Evolutionary conservation across 2,888 invertebrate genomes (phyloP).

Genomic region (Metallyticus violacea): DNA sequence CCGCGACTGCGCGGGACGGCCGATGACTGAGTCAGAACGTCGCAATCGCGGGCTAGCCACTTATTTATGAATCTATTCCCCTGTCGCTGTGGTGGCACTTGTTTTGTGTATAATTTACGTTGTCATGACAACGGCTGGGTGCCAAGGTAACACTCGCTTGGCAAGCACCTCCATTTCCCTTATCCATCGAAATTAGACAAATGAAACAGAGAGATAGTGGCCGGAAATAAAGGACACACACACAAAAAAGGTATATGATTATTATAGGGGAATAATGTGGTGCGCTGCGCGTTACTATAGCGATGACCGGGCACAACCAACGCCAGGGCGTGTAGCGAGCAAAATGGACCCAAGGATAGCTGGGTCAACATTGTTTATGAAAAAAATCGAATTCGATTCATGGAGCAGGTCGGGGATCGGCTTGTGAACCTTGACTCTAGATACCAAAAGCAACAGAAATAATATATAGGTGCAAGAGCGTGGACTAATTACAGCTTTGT

Average conservation of each 20-base stretch:
- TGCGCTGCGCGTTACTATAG: background rate
- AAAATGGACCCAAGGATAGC: background rate
- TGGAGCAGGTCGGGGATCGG: too few species aligned
- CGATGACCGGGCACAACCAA: background rate
- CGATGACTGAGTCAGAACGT: too few species aligned
- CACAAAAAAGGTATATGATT: background rate
- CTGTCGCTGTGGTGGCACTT: background rate
- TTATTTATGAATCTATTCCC: constrained; percentile 10
- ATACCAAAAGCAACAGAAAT: too few species aligned
- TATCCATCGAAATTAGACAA: constrained; percentile 6
- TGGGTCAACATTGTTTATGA: too few species aligned
- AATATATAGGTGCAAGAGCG: too few species aligned
- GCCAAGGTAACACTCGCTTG: background rate
- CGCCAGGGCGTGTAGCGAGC: background rate
- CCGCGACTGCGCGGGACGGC: background rate
- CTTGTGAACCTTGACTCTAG: too few species aligned
- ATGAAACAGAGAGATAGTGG: background rate
- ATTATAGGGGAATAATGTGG: background rate
- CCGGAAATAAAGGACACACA: background rate
- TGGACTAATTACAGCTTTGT: too few species aligned
- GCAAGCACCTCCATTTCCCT: background rate
- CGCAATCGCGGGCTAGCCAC: background rate
- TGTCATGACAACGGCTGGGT: background rate
- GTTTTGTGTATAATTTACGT: constrained; percentile 2
- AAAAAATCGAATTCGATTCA: too few species aligned